Percentiles rank a stretch among this genome's conserved stretches.
These are phyloP conservation scores for Gymnosoma rotundatum DNA, from an alignment of 2,888 invertebrate species.

Conservation along the genomic window DNA sequence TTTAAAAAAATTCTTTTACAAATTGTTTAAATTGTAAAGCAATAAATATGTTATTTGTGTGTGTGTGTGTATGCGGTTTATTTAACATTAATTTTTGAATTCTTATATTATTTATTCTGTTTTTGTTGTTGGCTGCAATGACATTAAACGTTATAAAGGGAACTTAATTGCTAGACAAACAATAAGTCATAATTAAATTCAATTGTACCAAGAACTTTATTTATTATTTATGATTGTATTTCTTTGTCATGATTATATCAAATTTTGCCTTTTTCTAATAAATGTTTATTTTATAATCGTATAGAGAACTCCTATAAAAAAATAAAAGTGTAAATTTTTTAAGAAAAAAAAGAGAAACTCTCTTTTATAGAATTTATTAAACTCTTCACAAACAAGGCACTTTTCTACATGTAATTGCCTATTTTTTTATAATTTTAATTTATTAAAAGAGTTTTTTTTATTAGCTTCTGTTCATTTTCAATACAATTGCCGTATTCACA, in stretches of 20 bases:
- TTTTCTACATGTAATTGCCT: no score
- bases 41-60: background rate
- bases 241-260: no score
- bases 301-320: background rate
- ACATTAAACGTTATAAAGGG: conserved; percentile 16
- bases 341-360: no score
- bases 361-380: no score
- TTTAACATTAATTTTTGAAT: background rate
- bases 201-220: background rate
- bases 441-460: no score
- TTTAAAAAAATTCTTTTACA: no score
- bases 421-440: no score
- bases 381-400: no score
- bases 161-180: background rate
- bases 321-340: background rate
- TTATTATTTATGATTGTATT: no score
- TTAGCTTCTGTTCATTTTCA: no score
- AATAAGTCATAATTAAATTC: conserved; percentile 11
- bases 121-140: background rate
- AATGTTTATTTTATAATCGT: background rate
- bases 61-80: background rate
- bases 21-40: no score
- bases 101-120: background rate
- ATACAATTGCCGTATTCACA: no score
- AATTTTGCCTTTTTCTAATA: background rate